phyloP scores from a whole-genome alignment of 2,888 invertebrate genomes.

The Acronicta alni region DNA sequence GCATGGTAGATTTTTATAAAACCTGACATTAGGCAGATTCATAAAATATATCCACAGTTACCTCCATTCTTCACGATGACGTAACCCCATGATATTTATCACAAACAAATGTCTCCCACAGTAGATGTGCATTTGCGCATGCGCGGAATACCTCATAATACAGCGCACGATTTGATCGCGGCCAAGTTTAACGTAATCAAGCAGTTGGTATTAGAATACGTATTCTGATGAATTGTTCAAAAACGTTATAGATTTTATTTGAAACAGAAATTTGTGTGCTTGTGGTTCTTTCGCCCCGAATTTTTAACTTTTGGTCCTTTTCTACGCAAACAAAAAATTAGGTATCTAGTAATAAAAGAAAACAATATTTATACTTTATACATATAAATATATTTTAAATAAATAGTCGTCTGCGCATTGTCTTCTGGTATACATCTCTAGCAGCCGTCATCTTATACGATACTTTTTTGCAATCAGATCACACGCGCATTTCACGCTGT shows the following conservation, averaged over 20 bases:
- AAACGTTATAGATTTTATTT: background rate
- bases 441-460: no score
- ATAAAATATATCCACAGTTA: slow-evolving; percentile 26
- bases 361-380: no score
- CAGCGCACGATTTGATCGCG: slow-evolving; percentile 71
- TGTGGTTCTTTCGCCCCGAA: no score
- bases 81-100: slow-evolving; percentile 58
- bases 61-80: slow-evolving; percentile 37
- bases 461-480: no score
- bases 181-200: slow-evolving; percentile 68
- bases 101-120: slow-evolving; percentile 58
- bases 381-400: no score
- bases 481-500: no score
- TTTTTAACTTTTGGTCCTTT: no score
- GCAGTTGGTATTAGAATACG: slow-evolving; percentile 51
- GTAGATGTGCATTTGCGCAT: slow-evolving; percentile 54
- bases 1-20: background rate
- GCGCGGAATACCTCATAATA: slow-evolving; percentile 59
- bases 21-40: background rate
- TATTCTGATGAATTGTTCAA: slow-evolving; percentile 47
- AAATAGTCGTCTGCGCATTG: no score
- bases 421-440: no score
- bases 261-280: background rate
- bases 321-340: no score
- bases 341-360: no score